Evolutionary conservation across 2,113 vertebrate species (phyloP).

Genomic region (Gymnobelideus leadbeateri): DNA sequence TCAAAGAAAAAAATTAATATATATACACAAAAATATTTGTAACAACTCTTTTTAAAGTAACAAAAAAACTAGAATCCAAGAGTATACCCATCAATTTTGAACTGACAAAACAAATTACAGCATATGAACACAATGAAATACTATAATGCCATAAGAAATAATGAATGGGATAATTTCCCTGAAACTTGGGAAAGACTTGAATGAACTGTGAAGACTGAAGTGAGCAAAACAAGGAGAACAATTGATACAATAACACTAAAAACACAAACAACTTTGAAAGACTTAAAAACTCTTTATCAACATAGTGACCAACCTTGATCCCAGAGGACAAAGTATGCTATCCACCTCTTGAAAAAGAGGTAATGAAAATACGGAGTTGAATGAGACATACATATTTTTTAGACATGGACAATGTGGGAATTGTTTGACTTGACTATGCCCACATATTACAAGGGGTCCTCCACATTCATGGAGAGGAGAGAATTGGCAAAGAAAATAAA

Average conservation of each 20-base stretch:
- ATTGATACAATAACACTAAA: neutral
- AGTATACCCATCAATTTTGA: neutral
- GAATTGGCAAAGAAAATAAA: neutral
- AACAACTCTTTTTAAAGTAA: neutral
- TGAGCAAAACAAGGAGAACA: neutral
- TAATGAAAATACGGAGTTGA: neutral
- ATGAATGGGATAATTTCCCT: neutral
- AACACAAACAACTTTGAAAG: neutral
- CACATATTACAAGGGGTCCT: neutral
- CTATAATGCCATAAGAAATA: neutral
- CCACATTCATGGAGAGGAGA: neutral
- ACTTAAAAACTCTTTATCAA: neutral
- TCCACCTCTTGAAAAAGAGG: neutral
- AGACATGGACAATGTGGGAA: neutral
- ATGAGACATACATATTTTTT: neutral
- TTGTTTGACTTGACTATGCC: neutral
- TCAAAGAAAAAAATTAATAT: neutral
- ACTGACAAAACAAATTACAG: neutral
- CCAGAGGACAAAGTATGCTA: neutral
- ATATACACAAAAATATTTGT: neutral
- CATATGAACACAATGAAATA: neutral
- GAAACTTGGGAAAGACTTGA: neutral
- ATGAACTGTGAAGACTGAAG: neutral
- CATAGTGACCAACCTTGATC: neutral
- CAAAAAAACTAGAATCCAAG: neutral